Evolutionary conservation across 2,113 vertebrate species (phyloP).

Genomic region (Dasypus novemcinctus): DNA sequence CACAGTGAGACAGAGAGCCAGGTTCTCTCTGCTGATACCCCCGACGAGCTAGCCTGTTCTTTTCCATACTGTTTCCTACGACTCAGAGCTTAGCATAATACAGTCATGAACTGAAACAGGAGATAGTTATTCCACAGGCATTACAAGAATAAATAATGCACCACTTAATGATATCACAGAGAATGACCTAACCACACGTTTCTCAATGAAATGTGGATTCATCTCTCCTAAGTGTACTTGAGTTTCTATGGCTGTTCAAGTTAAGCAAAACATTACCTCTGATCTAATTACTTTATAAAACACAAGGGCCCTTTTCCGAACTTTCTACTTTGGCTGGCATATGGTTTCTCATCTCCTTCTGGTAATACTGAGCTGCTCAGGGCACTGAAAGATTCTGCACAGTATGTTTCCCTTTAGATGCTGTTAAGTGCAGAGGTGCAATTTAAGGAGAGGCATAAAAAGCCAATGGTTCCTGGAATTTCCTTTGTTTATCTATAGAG

Average conservation of each 20-base stretch:
- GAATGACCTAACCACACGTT: slow-evolving; percentile 24
- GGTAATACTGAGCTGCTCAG: slow-evolving; percentile 32
- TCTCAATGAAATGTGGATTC: slow-evolving; percentile 66
- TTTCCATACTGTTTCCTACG: neutral
- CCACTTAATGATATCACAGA: slow-evolving; percentile 50
- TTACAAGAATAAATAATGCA: slow-evolving; percentile 64
- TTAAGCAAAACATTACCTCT: slow-evolving; percentile 73
- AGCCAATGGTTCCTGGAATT: slow-evolving; percentile 64
- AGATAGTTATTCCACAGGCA: slow-evolving; percentile 16
- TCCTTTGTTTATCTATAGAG: slow-evolving; percentile 79
- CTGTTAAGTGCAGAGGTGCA: slow-evolving; percentile 40
- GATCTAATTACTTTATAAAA: slow-evolving; percentile 59
- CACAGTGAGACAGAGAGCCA: neutral
- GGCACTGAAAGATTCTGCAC: slow-evolving; percentile 40
- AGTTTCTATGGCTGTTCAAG: slow-evolving; percentile 58
- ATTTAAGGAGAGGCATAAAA: slow-evolving; percentile 66
- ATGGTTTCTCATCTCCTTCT: slow-evolving; percentile 45
- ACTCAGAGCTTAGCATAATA: slow-evolving; percentile 46
- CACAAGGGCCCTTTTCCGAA: slow-evolving; percentile 62
- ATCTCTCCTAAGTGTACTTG: slow-evolving; percentile 66
- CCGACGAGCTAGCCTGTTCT: neutral
- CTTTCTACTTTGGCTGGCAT: slow-evolving; percentile 57
- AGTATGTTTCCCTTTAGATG: slow-evolving; percentile 62
- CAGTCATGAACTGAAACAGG: slow-evolving; percentile 24
- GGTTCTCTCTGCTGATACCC: slow-evolving; percentile 12